Percentiles rank a stretch among this genome's conserved stretches.
Evolutionary conservation across 2,888 invertebrate genomes (phyloP).

Genomic region (Stegana nigrithorax): DNA sequence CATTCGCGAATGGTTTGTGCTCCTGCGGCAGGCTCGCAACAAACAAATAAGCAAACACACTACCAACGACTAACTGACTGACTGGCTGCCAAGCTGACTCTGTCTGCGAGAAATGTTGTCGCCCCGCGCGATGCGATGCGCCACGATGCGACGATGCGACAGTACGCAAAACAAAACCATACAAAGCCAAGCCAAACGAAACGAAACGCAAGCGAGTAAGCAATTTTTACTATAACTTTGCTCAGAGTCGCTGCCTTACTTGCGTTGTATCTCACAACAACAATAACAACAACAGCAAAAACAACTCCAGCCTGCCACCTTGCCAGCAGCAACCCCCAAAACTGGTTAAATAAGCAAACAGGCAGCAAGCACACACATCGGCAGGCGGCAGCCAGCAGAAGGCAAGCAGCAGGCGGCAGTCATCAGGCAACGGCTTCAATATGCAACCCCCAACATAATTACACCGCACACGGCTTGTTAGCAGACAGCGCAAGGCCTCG

Average conservation of each 20-base stretch:
- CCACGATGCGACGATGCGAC: no score
- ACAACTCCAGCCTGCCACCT: neutral
- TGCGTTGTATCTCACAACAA: conserved; percentile 19
- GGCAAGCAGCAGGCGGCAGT: neutral
- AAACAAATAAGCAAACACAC: conserved; percentile 8
- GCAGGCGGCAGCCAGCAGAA: neutral
- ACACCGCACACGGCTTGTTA: conserved; percentile 15
- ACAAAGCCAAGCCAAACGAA: neutral
- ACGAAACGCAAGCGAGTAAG: neutral
- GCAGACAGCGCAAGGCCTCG: neutral
- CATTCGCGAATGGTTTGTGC: conserved; percentile 57
- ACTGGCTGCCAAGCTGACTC: neutral
- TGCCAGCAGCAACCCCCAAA: conserved; percentile 46
- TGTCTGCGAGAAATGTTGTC: conserved; percentile 20
- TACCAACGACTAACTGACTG: neutral
- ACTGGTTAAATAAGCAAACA: conserved; percentile 55
- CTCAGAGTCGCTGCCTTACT: no score
- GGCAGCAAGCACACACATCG: no score
- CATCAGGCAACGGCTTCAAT: no score
- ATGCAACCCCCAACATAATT: conserved; percentile 23
- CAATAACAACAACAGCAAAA: conserved; percentile 1
- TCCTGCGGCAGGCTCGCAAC: conserved; percentile 29
- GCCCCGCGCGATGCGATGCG: neutral
- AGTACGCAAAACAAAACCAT: no score
- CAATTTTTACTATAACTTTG: neutral